Percentiles rank a stretch among this genome's conserved stretches.
Conservation (phyloP, 2,797 vertebrate species). For the Coluber constrictor region DNA sequence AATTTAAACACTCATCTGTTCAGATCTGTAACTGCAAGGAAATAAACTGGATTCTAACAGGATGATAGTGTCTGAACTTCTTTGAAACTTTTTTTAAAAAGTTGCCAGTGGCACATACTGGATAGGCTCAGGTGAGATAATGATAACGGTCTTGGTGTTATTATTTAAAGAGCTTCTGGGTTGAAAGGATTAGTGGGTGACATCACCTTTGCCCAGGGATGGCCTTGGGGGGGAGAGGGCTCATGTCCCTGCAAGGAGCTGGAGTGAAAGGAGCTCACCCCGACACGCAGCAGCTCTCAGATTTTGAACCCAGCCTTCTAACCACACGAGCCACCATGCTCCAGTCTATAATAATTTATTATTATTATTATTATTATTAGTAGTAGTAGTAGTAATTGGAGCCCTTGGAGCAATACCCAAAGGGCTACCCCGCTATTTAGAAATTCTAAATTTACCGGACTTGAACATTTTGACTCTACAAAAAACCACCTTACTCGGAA, state of each 20-base stretch:
- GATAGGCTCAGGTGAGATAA: not conserved
- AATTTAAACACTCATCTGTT: not conserved
- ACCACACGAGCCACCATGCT: fast-evolving
- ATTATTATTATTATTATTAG: too few relatives aligned
- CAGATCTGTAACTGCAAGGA: not conserved
- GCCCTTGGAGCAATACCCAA: too few relatives aligned
- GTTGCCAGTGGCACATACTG: not conserved
- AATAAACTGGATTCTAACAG: not conserved
- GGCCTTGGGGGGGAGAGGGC: too few relatives aligned
- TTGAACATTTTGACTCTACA: too few relatives aligned
- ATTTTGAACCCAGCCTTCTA: not conserved
- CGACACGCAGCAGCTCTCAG: not conserved
- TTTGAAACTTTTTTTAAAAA: not conserved
- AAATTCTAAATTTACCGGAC: too few relatives aligned
- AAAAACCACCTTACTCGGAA: too few relatives aligned
- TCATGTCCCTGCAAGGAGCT: not conserved
- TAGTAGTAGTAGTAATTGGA: too few relatives aligned
- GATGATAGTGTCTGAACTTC: not conserved
- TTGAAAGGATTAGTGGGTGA: not conserved
- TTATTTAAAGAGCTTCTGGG: not conserved
- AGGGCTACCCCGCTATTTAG: too few relatives aligned
- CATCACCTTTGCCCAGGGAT: not conserved
- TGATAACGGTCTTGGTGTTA: not conserved
- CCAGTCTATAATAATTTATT: too few relatives aligned
- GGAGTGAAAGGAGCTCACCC: not conserved